Evolutionary conservation across 2,113 vertebrate genomes (phyloP), one percentile per base, ranked within the genome.

Genomic region (Megaceryle maxima): DNA sequence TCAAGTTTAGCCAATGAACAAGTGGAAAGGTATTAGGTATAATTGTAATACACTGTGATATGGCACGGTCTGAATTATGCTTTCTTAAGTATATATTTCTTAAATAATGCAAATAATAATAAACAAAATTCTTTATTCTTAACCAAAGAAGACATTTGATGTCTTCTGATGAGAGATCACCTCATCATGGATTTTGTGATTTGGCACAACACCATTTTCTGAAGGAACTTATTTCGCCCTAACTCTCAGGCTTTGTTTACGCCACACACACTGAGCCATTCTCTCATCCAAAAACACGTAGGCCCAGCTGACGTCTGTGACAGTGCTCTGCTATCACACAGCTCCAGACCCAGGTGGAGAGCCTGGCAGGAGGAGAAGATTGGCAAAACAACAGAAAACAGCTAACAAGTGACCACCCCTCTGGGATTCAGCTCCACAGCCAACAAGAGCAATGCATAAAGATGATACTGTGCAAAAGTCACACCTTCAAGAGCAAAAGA

Each of bases 301-400:
- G 2, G 43, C 26, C 33, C 64, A 63, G 43, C 11, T 0, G 0
- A 35, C 2, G 1, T 13, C 77, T 51, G 24, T 13, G 35, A 28
- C 1, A 1, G 17, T 1, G 2, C 35, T 60, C 35, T 82, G 41
- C 24, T 64, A 2, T 43, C n/a, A 25, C 48, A 57, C n/a, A 35
- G 70, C 14, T 76, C 35, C 70, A 39, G 53, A 19, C 70, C 18
- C 75, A 44, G 9, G 29, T 48, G 25, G 63, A 83, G 57, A 87
- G 7, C 13, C 79, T 67, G 48, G 35, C 41, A 33, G 55, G 59
- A 67, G 37, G 43, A 82, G n/a, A 68, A 43, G 37, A 77, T 3
- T 16, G 6, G 48, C 56, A 35, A 93, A 73, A n/a, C 18, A 60
- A 39, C 9, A 64, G 43, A 63, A 81, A 73, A 50, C 20, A 73